Percentiles rank a stretch among this genome's conserved stretches.
phyloP scores from a whole-genome alignment of 1,140 invertebrate genomes.

The Drosophila equinoxialis region DNA sequence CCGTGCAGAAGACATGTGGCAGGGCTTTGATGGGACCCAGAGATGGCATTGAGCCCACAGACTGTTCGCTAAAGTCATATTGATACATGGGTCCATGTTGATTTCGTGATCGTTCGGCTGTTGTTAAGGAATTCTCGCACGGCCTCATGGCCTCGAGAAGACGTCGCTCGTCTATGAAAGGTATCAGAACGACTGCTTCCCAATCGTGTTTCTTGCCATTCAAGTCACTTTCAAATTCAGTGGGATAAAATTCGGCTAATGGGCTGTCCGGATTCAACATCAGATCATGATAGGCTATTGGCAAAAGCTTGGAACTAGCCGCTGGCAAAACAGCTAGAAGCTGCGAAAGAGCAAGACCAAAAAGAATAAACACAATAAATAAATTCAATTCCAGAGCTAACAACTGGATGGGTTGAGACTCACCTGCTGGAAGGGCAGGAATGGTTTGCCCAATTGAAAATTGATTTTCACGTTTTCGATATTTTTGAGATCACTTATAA shows the following conservation, averaged over 20 bases:
- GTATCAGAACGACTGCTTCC: constrained; percentile 98
- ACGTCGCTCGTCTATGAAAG: constrained; percentile 94
- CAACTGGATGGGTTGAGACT: background rate
- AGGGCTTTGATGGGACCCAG: constrained; percentile 54
- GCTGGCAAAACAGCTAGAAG: constrained; percentile 95
- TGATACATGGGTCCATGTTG: constrained; percentile 92
- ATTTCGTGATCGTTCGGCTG: constrained; percentile 91
- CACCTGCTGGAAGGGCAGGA: constrained; percentile 97
- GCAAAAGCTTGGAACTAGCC: constrained; percentile 91
- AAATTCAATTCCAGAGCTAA: background rate
- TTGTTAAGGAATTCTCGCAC: constrained; percentile 87
- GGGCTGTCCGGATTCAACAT: constrained; percentile 93
- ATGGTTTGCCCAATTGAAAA: constrained; percentile 94
- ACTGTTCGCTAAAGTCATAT: constrained; percentile 85
- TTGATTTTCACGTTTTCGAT: constrained; percentile 89
- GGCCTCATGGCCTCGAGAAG: constrained; percentile 91
- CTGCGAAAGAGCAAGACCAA: constrained; percentile 67
- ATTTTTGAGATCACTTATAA: constrained; percentile 95
- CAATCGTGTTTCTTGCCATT: constrained; percentile 98
- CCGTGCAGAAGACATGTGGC: constrained; percentile 62
- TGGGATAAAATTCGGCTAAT: constrained; percentile 95
- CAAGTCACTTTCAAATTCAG: constrained; percentile 93
- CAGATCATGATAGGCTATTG: constrained; percentile 90
- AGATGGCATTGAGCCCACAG: constrained; percentile 47
- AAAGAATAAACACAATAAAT: too few relatives aligned